Evolutionary conservation across 2,888 invertebrate species (phyloP), one percentile per base, ranked within the genome.

Genomic region (Tenthredo notha): DNA sequence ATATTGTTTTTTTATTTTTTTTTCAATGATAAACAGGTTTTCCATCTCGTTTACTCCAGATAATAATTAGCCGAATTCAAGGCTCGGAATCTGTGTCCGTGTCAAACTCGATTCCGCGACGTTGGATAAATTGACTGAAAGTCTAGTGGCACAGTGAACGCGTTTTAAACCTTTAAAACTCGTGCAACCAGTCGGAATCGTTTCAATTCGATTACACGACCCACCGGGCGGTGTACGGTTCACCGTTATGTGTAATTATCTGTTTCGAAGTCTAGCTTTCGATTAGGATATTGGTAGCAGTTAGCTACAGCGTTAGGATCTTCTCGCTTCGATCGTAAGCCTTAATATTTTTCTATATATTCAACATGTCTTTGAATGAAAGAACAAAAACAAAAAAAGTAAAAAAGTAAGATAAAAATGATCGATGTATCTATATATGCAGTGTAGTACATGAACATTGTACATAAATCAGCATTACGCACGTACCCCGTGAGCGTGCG

Each of bases 381-480:
- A 50, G 4, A 50, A 18, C 0, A 50, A 50, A 18, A 50, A 50
- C 5, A 50, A 50, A 5, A 18, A 50, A 50, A 18, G 1, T n/a
- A 12, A 47, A 47, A 21, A 10, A 61, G 21, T 10, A 25, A 65
- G 21, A 10, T 12, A 65, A 25, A 65, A 65, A 65, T 1, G 65
- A 25, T 58, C 58, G 58, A 58, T 21, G 21, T 58, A 47, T 10
- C 40, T 47, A 47, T 47, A 15, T 15, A 58, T 58, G 58, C 1
- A 58, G 21, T 9, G 21, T 9, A 58, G 58, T 21, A 58, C n/a
- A 54, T 54, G n/a, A 10, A 18, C 9, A 15, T 37, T 43, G 74
- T 50, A 37, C 50, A 61, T 61, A 80, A 29, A 80, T 61, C 58
- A 80, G 58, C 40, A 29, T 80, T 58, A 80, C 80, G 40, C 80